Base-by-base conservation (phyloP, 2,888 invertebrate genomes). In the Buathra laborator region DNA sequence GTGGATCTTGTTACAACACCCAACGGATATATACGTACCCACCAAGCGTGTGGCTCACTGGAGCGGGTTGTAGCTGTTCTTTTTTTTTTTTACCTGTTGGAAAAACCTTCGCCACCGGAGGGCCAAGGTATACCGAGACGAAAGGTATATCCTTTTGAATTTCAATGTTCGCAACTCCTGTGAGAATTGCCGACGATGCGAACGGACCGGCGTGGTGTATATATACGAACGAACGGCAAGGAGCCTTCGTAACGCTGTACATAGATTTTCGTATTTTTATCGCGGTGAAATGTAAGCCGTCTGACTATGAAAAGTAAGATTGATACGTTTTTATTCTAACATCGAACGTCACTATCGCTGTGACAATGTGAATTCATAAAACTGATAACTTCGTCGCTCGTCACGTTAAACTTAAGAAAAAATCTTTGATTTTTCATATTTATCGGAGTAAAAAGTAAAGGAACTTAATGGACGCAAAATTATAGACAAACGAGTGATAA, bases 141-240 rank as follows among this genome's bases (percentile, higher is more conserved):
- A 70, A 59, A 19, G 62, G 62, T 51, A 81, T 59, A 80, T 86
- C 81, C 87, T 86, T 86, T 87, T 87, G 89, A 89, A 89, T 89
- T 88, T 87, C 88, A 89, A 86, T 87, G 81, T 71, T 68, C 79
- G 75, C 43, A 83, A 83, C 76, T 87, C 86, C 87, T 81, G 59
- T n/a, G 87, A 80, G 88, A 88, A 87, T 89, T 83, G 67, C 43
- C 48, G n/a, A 64, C 48, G 44, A 51, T 62, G 37, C 67, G 32
- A 46, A 48, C 53, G 64, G 53, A 62, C 14, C 14, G 48, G 3
- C 51, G 56, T 37, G 37, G 37, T 24, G 1, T 37, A 37, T 37
- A 56, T 56, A 56, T 16, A 53, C 53, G 56, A 19, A 56, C 1
- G 56, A 77, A 74, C n/a, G 62, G 46, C 14, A 44, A 53, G 56